Evolutionary conservation across 23 tunicate species (phyloP).

Genomic region (Halocynthia roretzi): DNA sequence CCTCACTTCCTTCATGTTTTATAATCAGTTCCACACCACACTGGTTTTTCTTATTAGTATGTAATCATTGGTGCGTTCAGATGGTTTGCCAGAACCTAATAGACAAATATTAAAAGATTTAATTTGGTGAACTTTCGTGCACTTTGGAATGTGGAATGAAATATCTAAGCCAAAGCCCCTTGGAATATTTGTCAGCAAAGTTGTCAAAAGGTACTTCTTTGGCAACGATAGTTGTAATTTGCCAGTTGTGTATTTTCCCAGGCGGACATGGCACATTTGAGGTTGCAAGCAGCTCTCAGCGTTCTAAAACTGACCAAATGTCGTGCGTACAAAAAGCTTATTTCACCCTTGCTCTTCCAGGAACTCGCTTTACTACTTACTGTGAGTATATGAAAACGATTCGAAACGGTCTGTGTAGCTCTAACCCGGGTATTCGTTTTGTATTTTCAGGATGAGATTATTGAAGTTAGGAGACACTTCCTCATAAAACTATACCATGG

Average conservation of each 20-base stretch:
- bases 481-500: conserved; percentile 51
- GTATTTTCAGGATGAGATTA: conserved; percentile 53
- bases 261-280: conserved; percentile 81
- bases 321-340: conserved; percentile 43
- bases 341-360: conserved; percentile 56
- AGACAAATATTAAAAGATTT: too few relatives aligned
- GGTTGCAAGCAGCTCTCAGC: conserved; percentile 81
- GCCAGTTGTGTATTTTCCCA: background rate
- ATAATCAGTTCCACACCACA: too few relatives aligned
- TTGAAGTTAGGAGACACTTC: conserved; percentile 68
- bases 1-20: too few relatives aligned
- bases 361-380: conserved; percentile 67
- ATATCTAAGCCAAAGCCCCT: too few relatives aligned
- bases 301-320: conserved; percentile 67
- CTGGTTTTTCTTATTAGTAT: too few relatives aligned
- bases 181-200: too few relatives aligned
- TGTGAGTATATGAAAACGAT: conserved; percentile 21
- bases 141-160: too few relatives aligned
- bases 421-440: background rate
- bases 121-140: too few relatives aligned
- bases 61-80: too few relatives aligned
- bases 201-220: too few relatives aligned
- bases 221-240: too few relatives aligned
- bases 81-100: too few relatives aligned
- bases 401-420: background rate